Percentiles rank a stretch among this genome's conserved stretches.
These are phyloP conservation scores for Aphidoletes aphidimyza DNA, from an alignment of 2,888 invertebrate species.

Conservation along the genomic window DNA sequence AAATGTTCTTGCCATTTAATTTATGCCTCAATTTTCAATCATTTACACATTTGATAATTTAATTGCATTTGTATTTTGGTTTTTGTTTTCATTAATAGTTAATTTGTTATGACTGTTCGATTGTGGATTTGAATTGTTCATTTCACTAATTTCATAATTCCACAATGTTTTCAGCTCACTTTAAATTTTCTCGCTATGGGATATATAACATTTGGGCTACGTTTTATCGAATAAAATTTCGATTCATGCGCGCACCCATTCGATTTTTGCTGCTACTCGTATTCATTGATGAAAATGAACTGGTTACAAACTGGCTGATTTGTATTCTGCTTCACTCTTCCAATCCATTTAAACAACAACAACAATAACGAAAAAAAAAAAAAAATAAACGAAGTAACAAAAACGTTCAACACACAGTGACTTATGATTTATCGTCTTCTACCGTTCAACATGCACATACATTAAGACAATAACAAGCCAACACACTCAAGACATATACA, in stretches of 20 bases:
- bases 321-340: neutral
- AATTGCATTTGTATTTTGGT: neutral
- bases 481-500: neutral
- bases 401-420: neutral
- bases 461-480: neutral
- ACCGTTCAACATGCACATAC: neutral
- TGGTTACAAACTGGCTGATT: constrained; percentile 40
- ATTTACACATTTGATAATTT: neutral
- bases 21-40: neutral
- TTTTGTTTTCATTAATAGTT: too few species aligned
- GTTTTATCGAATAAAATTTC: neutral
- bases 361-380: too few species aligned
- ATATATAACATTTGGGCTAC: neutral
- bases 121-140: too few species aligned
- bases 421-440: neutral
- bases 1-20: neutral
- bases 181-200: too few species aligned
- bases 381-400: neutral
- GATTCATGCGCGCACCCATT: neutral
- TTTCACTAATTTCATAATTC: too few species aligned
- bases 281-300: constrained; percentile 49
- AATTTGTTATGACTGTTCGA: too few species aligned
- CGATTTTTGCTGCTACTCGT: neutral
- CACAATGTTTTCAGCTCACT: too few species aligned
- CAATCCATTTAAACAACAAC: neutral